Evolutionary conservation across 1,140 invertebrate species (phyloP).

Genomic region (Zeugodacus cucurbitae): DNA sequence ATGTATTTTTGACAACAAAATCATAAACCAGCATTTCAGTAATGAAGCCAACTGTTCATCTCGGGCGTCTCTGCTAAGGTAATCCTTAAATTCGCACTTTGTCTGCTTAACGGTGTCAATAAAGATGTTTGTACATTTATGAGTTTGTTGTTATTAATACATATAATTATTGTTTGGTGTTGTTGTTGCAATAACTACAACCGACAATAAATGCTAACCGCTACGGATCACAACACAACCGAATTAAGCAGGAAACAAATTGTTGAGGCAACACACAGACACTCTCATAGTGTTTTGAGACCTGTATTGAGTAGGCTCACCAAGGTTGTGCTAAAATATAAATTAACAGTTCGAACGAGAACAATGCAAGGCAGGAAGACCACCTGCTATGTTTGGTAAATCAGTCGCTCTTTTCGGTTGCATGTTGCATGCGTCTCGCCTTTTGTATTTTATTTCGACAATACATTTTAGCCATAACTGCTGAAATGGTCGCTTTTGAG

Average conservation of each 20-base stretch:
- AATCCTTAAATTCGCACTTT: conserved; percentile 11
- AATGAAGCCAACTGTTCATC: not conserved
- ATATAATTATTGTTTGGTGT: not conserved
- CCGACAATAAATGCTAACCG: conserved; percentile 14
- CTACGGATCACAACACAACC: not conserved
- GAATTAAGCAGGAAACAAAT: conserved; percentile 11
- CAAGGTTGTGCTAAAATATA: not conserved
- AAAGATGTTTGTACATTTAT: not conserved
- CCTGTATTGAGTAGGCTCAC: not conserved
- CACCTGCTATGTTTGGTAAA: not conserved
- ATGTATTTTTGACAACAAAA: not conserved
- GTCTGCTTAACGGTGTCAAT: not conserved
- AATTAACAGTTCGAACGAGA: not conserved
- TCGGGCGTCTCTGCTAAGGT: not conserved
- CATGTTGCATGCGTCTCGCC: not conserved
- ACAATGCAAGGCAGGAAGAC: not conserved
- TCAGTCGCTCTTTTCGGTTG: not conserved
- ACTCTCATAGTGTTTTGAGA: not conserved
- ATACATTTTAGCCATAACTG: not conserved
- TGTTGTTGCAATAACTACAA: not conserved
- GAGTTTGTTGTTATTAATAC: not conserved
- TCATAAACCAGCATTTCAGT: not conserved
- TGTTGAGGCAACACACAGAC: not conserved
- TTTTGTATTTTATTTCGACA: not conserved
- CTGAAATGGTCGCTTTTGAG: not conserved